Percentiles rank a stretch among this genome's conserved stretches.
phyloP scores from a whole-genome alignment of 2,888 invertebrate species.

The Lycocerus yunnanus region DNA sequence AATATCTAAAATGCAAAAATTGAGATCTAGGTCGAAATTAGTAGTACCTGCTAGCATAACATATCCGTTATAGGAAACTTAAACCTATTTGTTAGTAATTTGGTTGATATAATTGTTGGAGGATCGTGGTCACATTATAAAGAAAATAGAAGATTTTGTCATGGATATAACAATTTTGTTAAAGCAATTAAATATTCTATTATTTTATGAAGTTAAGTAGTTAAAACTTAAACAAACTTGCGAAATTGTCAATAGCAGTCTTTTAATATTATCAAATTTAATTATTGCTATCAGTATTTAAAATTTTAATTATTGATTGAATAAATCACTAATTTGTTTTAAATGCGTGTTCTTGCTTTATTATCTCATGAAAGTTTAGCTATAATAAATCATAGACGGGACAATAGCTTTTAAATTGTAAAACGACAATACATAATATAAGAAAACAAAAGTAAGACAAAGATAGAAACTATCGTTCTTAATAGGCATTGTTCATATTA shows the following conservation, averaged over 20 bases:
- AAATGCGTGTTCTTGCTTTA: background rate
- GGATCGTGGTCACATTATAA: too few species aligned
- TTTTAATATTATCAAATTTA: background rate
- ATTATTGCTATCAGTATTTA: background rate
- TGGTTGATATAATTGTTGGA: too few species aligned
- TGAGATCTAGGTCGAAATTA: background rate
- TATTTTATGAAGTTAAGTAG: too few species aligned
- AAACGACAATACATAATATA: background rate
- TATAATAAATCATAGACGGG: background rate
- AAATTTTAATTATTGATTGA: background rate
- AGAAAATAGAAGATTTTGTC: too few species aligned
- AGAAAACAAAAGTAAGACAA: background rate
- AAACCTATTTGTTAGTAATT: too few species aligned
- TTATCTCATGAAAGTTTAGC: background rate
- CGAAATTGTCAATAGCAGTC: background rate
- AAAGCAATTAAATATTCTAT: too few species aligned
- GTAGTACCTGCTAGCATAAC: background rate
- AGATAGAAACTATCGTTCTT: background rate
- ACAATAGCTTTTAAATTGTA: background rate
- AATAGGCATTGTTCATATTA: background rate
- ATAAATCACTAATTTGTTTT: background rate
- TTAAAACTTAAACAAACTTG: background rate
- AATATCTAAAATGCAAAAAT: background rate
- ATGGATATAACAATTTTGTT: too few species aligned
- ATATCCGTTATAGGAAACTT: background rate